Conservation (phyloP, 2,888 invertebrate species). For the Sclerodermus sp. region DNA sequence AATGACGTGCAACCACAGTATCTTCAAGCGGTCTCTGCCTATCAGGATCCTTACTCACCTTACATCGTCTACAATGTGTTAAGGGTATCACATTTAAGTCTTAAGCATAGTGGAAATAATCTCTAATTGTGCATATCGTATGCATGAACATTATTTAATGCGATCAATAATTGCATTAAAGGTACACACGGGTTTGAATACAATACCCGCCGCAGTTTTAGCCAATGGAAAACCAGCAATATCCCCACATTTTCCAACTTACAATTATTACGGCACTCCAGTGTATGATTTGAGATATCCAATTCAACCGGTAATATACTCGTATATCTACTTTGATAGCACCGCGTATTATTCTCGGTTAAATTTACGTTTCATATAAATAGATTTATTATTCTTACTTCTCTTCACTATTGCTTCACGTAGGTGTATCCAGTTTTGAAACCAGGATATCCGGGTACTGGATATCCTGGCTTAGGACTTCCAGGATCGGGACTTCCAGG, state of each 20-base stretch:
- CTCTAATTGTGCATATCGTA: too few relatives aligned
- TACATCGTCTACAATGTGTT: constrained; percentile 28
- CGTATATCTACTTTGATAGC: too few relatives aligned
- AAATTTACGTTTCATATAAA: too few relatives aligned
- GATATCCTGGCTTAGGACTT: not conserved
- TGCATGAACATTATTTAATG: too few relatives aligned
- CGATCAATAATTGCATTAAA: constrained; percentile 4
- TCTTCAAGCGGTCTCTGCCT: constrained; percentile 9
- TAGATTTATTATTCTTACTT: too few relatives aligned
- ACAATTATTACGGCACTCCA: constrained; percentile 31
- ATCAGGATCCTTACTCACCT: constrained; percentile 19
- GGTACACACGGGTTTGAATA: constrained; percentile 13
- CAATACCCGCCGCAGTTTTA: constrained; percentile 21
- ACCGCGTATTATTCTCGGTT: too few relatives aligned
- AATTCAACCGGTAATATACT: constrained; percentile 30
- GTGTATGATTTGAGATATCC: constrained; percentile 35
- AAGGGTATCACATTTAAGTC: constrained; percentile 10
- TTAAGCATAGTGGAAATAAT: too few relatives aligned
- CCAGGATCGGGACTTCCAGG: not conserved
- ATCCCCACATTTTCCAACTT: constrained; percentile 25
- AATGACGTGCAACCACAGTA: constrained; percentile 13
- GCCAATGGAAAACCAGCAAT: constrained; percentile 21
- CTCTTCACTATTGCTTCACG: not conserved
- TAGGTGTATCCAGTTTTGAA: constrained; percentile 23
- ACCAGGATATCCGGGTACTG: constrained; percentile 7